Percentiles rank a stretch among this genome's conserved stretches.
phyloP scores from a whole-genome alignment of 2,113 vertebrate species.

The Chrysemys picta region DNA sequence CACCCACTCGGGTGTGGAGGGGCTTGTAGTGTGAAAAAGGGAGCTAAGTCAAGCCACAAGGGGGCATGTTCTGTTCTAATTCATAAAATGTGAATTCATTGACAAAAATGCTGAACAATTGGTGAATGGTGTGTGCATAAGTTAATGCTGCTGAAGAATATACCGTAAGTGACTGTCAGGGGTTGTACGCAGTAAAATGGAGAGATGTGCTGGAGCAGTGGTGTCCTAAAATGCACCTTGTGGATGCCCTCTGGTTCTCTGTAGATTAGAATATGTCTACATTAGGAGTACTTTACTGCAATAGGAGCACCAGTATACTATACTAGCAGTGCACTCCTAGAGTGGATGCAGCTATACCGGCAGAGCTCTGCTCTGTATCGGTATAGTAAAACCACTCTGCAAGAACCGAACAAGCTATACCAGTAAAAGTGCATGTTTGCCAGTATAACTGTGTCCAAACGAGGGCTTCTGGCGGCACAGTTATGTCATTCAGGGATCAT shows the following conservation, averaged over 20 bases:
- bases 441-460: background rate
- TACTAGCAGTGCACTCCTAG: background rate
- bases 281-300: background rate
- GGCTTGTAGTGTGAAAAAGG: slow-evolving; percentile 2
- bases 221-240: background rate
- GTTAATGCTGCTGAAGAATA: slow-evolving; percentile 23
- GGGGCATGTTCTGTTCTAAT: slow-evolving; percentile 71
- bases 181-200: background rate
- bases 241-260: background rate
- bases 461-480: background rate
- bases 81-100: slow-evolving; percentile 77
- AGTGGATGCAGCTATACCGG: background rate
- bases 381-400: background rate
- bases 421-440: background rate
- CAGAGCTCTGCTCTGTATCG: background rate
- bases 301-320: background rate
- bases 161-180: background rate
- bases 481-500: background rate
- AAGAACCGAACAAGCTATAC: background rate
- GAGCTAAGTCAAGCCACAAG: slow-evolving; percentile 63
- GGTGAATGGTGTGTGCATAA: slow-evolving; percentile 70
- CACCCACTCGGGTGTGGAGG: background rate
- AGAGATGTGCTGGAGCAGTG: fast-evolving
- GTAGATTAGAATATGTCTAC: background rate
- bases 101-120: slow-evolving; percentile 64